Conservation (phyloP, 1,140 invertebrate genomes). For the Mizuhopecten yessoensis region DNA sequence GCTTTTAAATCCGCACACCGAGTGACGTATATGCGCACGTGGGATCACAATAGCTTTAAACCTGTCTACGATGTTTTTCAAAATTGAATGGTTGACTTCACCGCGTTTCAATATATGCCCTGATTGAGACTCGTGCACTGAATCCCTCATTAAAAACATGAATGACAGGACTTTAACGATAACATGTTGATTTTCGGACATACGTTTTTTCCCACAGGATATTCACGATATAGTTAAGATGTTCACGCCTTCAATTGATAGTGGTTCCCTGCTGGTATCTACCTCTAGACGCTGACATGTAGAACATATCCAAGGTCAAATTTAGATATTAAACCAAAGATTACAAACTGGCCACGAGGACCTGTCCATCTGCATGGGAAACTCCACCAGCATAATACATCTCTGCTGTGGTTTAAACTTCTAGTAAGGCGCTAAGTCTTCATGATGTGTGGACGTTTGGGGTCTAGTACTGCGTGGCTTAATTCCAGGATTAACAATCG, state of each 20-base stretch:
- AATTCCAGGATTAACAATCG: not conserved
- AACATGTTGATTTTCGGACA: not conserved
- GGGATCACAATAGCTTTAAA: not conserved
- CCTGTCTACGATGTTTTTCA: not conserved
- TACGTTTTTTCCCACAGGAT: not conserved
- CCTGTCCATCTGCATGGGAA: not conserved
- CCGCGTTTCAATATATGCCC: not conserved
- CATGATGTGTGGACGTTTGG: not conserved
- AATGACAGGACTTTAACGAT: constrained; percentile 7
- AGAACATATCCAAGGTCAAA: not conserved
- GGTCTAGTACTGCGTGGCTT: not conserved
- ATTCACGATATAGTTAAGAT: not conserved
- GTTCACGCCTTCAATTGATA: not conserved
- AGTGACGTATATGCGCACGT: constrained; percentile 20
- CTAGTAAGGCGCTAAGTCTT: not conserved
- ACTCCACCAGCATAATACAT: not conserved
- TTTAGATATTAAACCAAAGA: not conserved
- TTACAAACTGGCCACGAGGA: not conserved
- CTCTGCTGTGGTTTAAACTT: not conserved
- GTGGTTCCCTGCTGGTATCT: not conserved
- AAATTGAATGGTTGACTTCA: constrained; percentile 4
- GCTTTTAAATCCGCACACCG: constrained; percentile 27
- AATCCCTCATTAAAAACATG: not conserved
- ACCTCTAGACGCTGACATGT: not conserved
- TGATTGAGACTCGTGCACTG: not conserved